Evolutionary conservation across 1,140 invertebrate species (phyloP).

Genomic region (Charaxes varanes): DNA sequence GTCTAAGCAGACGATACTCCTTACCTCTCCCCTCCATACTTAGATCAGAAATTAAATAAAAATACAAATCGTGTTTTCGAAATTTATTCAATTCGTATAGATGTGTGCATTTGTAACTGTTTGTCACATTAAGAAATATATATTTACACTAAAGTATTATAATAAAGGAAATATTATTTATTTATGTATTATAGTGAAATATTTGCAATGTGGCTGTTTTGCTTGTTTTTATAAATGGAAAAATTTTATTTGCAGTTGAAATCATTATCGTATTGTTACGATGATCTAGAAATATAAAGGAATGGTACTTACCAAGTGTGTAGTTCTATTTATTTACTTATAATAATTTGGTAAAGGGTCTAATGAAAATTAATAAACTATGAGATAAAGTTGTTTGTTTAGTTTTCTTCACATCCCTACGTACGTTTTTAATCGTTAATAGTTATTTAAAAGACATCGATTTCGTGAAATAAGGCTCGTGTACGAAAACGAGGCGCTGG

Average conservation of each 20-base stretch:
- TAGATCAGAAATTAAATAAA: conserved; percentile 55
- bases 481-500: too few relatives aligned
- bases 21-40: too few relatives aligned
- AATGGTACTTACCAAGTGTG: conserved; percentile 66
- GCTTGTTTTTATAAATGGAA: conserved; percentile 57
- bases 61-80: conserved; percentile 38
- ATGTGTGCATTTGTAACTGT: conserved; percentile 50
- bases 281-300: conserved; percentile 50
- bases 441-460: too few relatives aligned
- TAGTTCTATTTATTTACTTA: conserved; percentile 71
- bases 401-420: conserved; percentile 19
- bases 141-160: conserved; percentile 47
- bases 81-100: conserved; percentile 45
- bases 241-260: conserved; percentile 67
- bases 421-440: too few relatives aligned
- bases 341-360: conserved; percentile 72
- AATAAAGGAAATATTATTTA: conserved; percentile 48
- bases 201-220: conserved; percentile 64
- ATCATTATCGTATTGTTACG: conserved; percentile 41
- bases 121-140: conserved; percentile 40
- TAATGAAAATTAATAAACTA: conserved; percentile 72
- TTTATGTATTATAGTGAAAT: conserved; percentile 46
- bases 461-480: too few relatives aligned
- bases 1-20: too few relatives aligned
- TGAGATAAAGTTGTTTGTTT: conserved; percentile 37